These are phyloP conservation scores for Sciurus carolinensis DNA, from an alignment of 2,797 vertebrate genomes.

Conservation along the genomic window DNA sequence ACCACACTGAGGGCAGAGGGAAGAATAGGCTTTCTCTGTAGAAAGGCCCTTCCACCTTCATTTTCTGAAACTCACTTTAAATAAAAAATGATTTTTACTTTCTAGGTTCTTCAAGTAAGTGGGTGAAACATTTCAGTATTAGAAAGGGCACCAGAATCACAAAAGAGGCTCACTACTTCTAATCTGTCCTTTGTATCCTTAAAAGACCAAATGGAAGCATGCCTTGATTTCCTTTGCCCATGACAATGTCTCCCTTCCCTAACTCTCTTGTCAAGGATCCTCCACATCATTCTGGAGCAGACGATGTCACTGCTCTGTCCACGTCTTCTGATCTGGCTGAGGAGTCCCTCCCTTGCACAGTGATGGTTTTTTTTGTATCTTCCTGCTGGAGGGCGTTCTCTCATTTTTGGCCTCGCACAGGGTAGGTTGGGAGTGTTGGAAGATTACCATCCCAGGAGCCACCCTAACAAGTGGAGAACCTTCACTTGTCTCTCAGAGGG, in stretches of 20 bases:
- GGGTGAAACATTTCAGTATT: background rate
- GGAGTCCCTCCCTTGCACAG: background rate
- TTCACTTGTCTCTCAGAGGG: background rate
- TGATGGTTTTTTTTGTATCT: background rate
- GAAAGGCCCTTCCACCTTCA: background rate
- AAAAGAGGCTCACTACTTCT: background rate
- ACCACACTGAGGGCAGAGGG: background rate
- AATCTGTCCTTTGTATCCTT: background rate
- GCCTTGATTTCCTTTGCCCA: background rate
- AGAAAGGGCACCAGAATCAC: background rate
- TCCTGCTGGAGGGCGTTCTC: background rate
- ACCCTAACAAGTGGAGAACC: background rate
- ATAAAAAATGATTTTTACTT: constrained; percentile 21
- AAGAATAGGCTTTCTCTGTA: background rate
- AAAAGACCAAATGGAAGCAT: background rate
- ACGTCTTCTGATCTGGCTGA: background rate
- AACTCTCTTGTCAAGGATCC: background rate
- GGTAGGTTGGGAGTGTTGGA: background rate
- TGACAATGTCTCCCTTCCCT: background rate
- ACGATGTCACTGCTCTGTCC: background rate
- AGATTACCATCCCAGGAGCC: background rate
- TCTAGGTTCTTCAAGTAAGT: constrained; percentile 17
- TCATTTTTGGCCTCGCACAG: background rate
- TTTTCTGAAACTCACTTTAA: constrained; percentile 33
- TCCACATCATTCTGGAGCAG: background rate